Conservation (phyloP, 2,113 vertebrate species). For the Sylvilagus bachmani region DNA sequence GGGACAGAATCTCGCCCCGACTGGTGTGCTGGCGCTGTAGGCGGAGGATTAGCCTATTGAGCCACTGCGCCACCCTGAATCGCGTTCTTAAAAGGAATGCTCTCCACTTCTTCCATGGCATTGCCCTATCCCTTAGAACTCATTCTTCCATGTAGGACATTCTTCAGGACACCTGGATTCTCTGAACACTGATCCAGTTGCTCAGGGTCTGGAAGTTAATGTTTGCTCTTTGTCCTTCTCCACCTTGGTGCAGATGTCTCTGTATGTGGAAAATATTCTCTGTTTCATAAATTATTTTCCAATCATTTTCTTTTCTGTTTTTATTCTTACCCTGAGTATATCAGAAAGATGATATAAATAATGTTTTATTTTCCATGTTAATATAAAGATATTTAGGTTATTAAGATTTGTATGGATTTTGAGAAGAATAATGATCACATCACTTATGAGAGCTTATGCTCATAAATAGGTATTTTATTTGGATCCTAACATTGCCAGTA, state of each 20-base stretch:
- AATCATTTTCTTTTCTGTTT: not conserved
- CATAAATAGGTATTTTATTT: constrained; percentile 1
- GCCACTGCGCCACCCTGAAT: too few relatives aligned
- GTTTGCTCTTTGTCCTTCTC: not conserved
- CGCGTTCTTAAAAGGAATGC: not conserved
- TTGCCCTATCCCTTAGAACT: not conserved
- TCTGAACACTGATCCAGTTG: not conserved
- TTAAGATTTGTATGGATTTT: not conserved
- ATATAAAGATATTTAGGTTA: not conserved
- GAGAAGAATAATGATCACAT: not conserved
- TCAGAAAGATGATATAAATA: not conserved
- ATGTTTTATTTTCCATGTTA: not conserved
- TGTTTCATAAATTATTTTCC: not conserved
- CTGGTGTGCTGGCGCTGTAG: too few relatives aligned
- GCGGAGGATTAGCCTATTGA: too few relatives aligned
- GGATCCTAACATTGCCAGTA: not conserved
- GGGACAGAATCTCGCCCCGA: too few relatives aligned
- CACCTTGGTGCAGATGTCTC: not conserved
- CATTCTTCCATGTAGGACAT: not conserved
- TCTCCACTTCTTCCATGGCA: not conserved
- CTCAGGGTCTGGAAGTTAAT: not conserved
- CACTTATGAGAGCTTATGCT: not conserved
- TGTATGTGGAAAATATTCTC: not conserved
- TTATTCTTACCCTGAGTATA: not conserved
- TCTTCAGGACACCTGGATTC: not conserved